A percentile compares a stretch with the other conserved stretches of the same genome.
phyloP scores from a whole-genome alignment of 2,113 vertebrate genomes.

The Grammomys dolichurus region DNA sequence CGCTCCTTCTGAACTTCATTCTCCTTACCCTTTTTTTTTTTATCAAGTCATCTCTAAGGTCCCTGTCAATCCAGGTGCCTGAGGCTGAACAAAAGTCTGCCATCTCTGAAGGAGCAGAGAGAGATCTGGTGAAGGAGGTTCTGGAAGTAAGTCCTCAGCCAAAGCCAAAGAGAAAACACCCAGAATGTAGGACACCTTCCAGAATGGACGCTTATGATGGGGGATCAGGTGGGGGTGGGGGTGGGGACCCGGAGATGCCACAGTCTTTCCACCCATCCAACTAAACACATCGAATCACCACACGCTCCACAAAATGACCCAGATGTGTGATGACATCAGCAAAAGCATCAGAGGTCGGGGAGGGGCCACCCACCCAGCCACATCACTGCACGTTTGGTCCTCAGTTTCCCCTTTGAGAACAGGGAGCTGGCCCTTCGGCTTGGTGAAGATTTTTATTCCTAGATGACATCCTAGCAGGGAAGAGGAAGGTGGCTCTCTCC shows the following conservation, averaged over 20 bases:
- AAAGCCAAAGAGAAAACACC: background rate
- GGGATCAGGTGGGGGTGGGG: rapidly evolving
- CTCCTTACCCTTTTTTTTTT: background rate
- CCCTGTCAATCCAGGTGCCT: background rate
- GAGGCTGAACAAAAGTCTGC: background rate
- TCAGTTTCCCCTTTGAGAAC: conserved; percentile 29
- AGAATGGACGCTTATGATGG: background rate
- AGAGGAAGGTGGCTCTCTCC: background rate
- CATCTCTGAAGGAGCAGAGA: background rate
- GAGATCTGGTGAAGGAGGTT: background rate
- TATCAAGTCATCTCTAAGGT: background rate
- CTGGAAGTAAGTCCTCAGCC: background rate
- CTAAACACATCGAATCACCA: background rate
- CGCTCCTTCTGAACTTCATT: background rate
- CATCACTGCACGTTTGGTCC: background rate
- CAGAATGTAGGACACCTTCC: conserved; percentile 42
- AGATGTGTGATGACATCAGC: background rate
- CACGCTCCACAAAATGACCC: background rate
- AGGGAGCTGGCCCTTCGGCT: background rate
- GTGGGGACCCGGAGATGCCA: too few species aligned
- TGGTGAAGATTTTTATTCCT: background rate
- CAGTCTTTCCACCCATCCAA: background rate
- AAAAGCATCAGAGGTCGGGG: background rate
- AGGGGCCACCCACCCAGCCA: background rate
- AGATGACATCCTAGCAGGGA: background rate